phyloP scores from a whole-genome alignment of 2,888 invertebrate species.

The Byasa hedistus region DNA sequence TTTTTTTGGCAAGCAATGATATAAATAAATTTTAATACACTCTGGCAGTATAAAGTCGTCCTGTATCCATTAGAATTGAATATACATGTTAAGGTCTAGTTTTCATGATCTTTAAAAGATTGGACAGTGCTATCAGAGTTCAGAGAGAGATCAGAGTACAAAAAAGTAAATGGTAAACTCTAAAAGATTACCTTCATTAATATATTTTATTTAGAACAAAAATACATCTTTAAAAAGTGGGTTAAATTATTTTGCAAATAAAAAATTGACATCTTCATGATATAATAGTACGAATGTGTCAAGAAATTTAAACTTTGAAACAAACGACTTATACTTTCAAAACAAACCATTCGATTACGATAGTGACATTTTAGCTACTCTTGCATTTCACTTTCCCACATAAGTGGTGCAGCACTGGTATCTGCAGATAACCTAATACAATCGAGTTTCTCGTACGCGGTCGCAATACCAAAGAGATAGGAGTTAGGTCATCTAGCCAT shows the following conservation, averaged over 20 bases:
- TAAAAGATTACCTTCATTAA: too few species aligned
- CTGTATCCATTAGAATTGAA: too few species aligned
- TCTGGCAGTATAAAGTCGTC: too few species aligned
- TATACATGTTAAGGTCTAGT: too few species aligned
- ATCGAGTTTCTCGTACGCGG: slow-evolving; percentile 27
- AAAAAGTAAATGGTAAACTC: too few species aligned
- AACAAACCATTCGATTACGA: slow-evolving; percentile 1
- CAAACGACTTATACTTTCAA: neutral
- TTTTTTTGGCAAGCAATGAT: too few species aligned
- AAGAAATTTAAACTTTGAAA: neutral
- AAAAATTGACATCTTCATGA: neutral
- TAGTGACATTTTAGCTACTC: neutral
- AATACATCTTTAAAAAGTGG: neutral
- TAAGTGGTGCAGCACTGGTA: slow-evolving; percentile 7
- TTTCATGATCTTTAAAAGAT: too few species aligned
- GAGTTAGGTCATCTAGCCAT: slow-evolving; percentile 17
- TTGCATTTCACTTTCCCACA: slow-evolving; percentile 11
- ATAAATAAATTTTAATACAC: too few species aligned
- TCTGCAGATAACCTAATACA: slow-evolving; percentile 18
- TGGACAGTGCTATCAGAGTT: too few species aligned
- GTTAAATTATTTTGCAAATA: neutral
- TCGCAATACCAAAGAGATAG: slow-evolving; percentile 22
- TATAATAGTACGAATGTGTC: neutral
- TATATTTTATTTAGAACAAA: too few species aligned
- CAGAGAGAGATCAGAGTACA: too few species aligned